Evolutionary conservation across 2,797 vertebrate species (phyloP).

Genomic region (Melanotaenia trifasciata): DNA sequence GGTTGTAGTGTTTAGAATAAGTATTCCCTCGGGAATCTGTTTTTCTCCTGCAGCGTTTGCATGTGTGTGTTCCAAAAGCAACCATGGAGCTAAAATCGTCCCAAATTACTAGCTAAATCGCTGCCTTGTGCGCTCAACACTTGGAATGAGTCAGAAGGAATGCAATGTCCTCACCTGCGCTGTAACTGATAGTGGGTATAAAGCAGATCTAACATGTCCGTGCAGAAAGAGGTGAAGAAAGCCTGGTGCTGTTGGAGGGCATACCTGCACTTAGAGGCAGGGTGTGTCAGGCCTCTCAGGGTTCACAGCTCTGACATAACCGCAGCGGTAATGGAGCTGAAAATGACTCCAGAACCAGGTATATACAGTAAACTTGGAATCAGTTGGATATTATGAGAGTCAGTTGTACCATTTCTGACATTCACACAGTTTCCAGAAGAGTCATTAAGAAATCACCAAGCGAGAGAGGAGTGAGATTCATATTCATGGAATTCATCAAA

Average conservation of each 20-base stretch:
- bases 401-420: slow-evolving; percentile 8
- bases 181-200: slow-evolving; percentile 62
- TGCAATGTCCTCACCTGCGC: slow-evolving; percentile 69
- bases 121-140: slow-evolving; percentile 59
- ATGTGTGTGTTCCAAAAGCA: slow-evolving; percentile 62
- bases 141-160: slow-evolving; percentile 67
- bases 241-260: slow-evolving; percentile 50
- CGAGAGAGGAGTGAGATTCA: slow-evolving; percentile 45
- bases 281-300: slow-evolving; percentile 56
- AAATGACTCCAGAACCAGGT: slow-evolving; percentile 50
- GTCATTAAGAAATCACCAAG: slow-evolving; percentile 61
- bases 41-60: slow-evolving; percentile 47
- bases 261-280: slow-evolving; percentile 51
- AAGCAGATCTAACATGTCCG: slow-evolving; percentile 59
- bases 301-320: slow-evolving; percentile 55
- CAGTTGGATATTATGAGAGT: slow-evolving; percentile 25
- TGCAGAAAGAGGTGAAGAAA: slow-evolving; percentile 34
- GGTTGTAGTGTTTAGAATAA: slow-evolving; percentile 49
- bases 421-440: slow-evolving; percentile 46
- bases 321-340: slow-evolving; percentile 56
- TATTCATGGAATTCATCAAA: slow-evolving; percentile 67
- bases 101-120: slow-evolving; percentile 59
- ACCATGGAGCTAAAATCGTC: slow-evolving; percentile 41
- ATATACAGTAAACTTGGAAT: slow-evolving; percentile 27
- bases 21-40: slow-evolving; percentile 57